Conservation (phyloP, 2,113 vertebrate genomes). For the Xyliphius kryptos region DNA sequence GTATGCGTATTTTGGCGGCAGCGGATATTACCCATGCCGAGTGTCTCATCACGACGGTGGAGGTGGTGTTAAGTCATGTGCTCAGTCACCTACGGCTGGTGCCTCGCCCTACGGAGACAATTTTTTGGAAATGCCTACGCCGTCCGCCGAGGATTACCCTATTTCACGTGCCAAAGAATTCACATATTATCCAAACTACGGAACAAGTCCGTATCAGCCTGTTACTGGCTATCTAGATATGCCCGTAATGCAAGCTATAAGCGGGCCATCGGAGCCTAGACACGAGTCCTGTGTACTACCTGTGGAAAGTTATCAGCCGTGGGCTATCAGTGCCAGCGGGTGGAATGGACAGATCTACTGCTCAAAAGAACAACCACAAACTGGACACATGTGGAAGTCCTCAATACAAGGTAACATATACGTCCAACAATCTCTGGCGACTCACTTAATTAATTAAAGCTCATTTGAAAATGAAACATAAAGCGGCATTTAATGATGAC, state of each 20-base stretch:
- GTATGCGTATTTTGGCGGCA: slow-evolving; percentile 93
- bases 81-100: slow-evolving; percentile 66
- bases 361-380: slow-evolving; percentile 88
- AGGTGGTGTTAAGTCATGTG: slow-evolving; percentile 83
- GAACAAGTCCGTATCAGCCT: slow-evolving; percentile 84
- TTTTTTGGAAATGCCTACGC: slow-evolving; percentile 86
- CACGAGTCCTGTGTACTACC: slow-evolving; percentile 85
- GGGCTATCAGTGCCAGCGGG: slow-evolving; percentile 81
- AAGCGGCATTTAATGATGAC: too few relatives aligned
- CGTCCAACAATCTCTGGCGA: not conserved
- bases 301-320: slow-evolving; percentile 96
- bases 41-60: slow-evolving; percentile 74
- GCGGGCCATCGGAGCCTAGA: slow-evolving; percentile 79
- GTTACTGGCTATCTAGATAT: slow-evolving; percentile 92
- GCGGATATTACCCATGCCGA: slow-evolving; percentile 88
- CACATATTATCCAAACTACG: slow-evolving; percentile 93
- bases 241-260: slow-evolving; percentile 85
- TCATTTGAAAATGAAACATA: too few relatives aligned
- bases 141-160: slow-evolving; percentile 79
- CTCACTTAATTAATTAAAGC: not conserved
- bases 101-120: slow-evolving; percentile 76
- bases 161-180: slow-evolving; percentile 89
- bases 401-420: slow-evolving; percentile 77
- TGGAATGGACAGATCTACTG: slow-evolving; percentile 97
- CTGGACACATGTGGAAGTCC: slow-evolving; percentile 89